Evolutionary conservation across 2,113 vertebrate species (phyloP).

Genomic region (Chlorocebus sabaeus): DNA sequence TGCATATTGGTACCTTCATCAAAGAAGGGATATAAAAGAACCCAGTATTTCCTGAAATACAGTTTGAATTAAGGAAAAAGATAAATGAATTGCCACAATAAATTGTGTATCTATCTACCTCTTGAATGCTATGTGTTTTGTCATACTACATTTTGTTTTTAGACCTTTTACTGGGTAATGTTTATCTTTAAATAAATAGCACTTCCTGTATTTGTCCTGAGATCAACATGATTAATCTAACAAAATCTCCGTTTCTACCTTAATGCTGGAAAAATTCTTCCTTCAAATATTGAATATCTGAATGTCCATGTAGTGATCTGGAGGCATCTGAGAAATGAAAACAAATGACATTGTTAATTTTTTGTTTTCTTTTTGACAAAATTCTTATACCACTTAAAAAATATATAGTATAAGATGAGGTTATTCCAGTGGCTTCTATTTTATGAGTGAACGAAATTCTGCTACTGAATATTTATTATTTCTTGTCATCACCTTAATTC

Average conservation of each 20-base stretch:
- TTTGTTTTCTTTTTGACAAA: background rate
- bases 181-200: background rate
- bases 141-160: background rate
- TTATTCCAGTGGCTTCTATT: background rate
- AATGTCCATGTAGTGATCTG: background rate
- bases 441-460: background rate
- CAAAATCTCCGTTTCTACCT: background rate
- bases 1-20: background rate
- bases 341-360: background rate
- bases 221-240: background rate
- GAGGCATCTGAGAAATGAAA: background rate
- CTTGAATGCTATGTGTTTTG: background rate
- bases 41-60: background rate
- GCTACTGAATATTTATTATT: background rate
- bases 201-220: background rate
- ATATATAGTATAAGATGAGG: background rate
- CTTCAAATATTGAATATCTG: background rate
- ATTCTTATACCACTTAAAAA: background rate
- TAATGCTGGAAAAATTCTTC: background rate
- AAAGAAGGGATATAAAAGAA: background rate
- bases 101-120: background rate
- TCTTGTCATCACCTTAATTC: background rate
- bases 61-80: background rate
- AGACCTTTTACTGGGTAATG: background rate
- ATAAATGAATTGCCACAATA: background rate